Evolutionary conservation across 2,888 invertebrate species (phyloP), one percentile per base, ranked within the genome.

Genomic region (Agrotis ipsilon): DNA sequence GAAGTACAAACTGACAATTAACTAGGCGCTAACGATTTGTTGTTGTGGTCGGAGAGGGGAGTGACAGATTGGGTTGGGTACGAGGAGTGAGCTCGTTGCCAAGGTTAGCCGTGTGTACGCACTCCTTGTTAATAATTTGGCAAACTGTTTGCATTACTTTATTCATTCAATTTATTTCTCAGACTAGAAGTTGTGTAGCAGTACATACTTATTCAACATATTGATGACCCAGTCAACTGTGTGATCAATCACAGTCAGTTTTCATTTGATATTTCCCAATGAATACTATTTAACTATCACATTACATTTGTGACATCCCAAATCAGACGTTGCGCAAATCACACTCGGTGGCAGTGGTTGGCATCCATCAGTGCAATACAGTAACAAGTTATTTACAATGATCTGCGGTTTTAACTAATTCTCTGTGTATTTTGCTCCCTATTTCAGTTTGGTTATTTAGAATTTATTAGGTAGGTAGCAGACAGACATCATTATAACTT

Each of bases 1-100:
- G 67, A 81, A 81, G 75, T 81, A 81, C 81, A 81, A 78, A 81
- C 81, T 81, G 84, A 84, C 82, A 84, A 82, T 84, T 84, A 84
- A 78, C 76, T 77, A 75, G 79, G 76, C 74, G 81, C 81, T 81
- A 84, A 84, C 80, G 76, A 82, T 84, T 84, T 80, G 84, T 83
- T 83, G 72, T 79, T 72, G 83, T 60, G 73, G 81, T 74, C 64
- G 49, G 67, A 75, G 67, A 63, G 64, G 64, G 67, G 55, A 54
- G 69, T 75, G 74, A 81, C 68, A 69, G 32, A 74, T 81, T 66
- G 68, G 65, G 66, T 63, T 45, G 39, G 69, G 64, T 58, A 18
- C 48, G 60, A 45, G 48, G 62, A 46, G 61, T 52, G 49, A 62
- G 58, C 61, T 45, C 68, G 65, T 65, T 75, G 61, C 21, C 51